Evolutionary conservation across 2,113 vertebrate species (phyloP).

Genomic region (Oryzias melastigma): DNA sequence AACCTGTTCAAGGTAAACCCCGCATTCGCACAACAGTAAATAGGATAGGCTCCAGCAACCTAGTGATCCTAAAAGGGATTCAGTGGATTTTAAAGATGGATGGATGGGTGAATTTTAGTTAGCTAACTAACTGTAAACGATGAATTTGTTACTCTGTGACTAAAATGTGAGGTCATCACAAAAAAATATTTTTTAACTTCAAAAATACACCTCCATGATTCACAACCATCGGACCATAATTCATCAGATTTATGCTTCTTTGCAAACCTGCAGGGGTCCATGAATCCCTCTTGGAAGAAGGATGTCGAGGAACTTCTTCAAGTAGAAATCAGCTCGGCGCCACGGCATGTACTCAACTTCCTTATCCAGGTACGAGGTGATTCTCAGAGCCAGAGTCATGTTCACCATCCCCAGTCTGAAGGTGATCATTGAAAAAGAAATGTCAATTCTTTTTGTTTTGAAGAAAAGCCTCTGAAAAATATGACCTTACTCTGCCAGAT

Average conservation of each 20-base stretch:
- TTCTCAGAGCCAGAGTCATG: constrained; percentile 79
- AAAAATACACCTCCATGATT: too few relatives aligned
- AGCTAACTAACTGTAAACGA: too few relatives aligned
- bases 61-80: too few relatives aligned
- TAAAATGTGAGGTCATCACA: too few relatives aligned
- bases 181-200: too few relatives aligned
- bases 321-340: constrained; percentile 72
- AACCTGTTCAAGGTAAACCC: too few relatives aligned
- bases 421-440: neutral
- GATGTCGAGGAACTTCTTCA: constrained; percentile 83
- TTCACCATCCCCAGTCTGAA: constrained; percentile 70
- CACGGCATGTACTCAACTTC: constrained; percentile 86
- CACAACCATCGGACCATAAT: too few relatives aligned
- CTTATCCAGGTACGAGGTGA: constrained; percentile 76
- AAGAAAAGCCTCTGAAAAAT: neutral
- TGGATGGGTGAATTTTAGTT: too few relatives aligned
- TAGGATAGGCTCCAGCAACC: too few relatives aligned
- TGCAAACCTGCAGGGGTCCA: constrained; percentile 81
- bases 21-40: too few relatives aligned
- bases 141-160: too few relatives aligned
- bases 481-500: constrained; percentile 82
- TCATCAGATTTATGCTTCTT: neutral
- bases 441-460: neutral
- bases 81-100: too few relatives aligned
- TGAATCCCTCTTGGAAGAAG: constrained; percentile 85